A percentile compares a stretch with the other conserved stretches of the same genome.
These are phyloP conservation scores for Bombylius discolor DNA, from an alignment of 2,888 invertebrate species.

Conservation along the genomic window DNA sequence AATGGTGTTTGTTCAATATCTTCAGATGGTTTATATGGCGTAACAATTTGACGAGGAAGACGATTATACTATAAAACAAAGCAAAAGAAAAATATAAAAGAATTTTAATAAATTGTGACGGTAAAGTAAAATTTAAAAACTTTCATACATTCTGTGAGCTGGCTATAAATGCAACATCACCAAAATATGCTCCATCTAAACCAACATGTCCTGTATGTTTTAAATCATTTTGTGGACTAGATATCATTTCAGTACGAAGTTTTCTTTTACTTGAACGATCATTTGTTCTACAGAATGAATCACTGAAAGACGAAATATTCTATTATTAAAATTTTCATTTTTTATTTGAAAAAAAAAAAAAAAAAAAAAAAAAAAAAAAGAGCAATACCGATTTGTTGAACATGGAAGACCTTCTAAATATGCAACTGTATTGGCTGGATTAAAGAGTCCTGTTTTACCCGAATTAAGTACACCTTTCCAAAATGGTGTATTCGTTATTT, in stretches of 20 bases:
- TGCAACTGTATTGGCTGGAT: slow-evolving; percentile 78
- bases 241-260: slow-evolving; percentile 84
- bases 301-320: slow-evolving; percentile 28
- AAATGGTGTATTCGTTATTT: slow-evolving; percentile 53
- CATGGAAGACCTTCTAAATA: slow-evolving; percentile 51
- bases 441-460: slow-evolving; percentile 88
- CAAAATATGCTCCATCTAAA: slow-evolving; percentile 92
- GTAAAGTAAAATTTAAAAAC: not conserved
- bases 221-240: slow-evolving; percentile 90
- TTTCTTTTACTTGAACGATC: slow-evolving; percentile 50
- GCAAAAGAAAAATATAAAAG: not conserved
- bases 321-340: not conserved
- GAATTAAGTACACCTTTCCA: slow-evolving; percentile 88
- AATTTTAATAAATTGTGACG: not conserved
- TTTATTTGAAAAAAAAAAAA: not conserved
- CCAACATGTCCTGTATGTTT: slow-evolving; percentile 95
- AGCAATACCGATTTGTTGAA: slow-evolving; percentile 24
- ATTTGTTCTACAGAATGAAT: slow-evolving; percentile 46
- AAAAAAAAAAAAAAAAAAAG: not conserved
- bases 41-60: slow-evolving; percentile 77
- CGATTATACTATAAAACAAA: slow-evolving; percentile 46
- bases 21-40: slow-evolving; percentile 79
- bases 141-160: slow-evolving; percentile 33
- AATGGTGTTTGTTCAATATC: slow-evolving; percentile 60
- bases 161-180: slow-evolving; percentile 62